Evolutionary conservation across 2,113 vertebrate species (phyloP).

Genomic region (Jaculus jaculus): DNA sequence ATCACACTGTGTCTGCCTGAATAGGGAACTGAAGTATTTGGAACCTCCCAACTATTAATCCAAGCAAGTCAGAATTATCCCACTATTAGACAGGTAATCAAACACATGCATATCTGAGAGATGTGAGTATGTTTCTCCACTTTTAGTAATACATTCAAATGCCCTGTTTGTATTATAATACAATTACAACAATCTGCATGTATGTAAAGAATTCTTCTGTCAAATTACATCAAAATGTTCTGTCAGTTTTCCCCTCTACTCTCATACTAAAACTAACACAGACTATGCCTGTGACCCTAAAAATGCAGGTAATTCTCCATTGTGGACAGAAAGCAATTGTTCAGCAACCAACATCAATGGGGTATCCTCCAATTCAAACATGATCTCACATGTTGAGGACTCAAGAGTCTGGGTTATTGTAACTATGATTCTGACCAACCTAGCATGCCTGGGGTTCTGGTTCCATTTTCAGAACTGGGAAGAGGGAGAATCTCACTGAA

Average conservation of each 20-base stretch:
- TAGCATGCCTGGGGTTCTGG: background rate
- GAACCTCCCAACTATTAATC: background rate
- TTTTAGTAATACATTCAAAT: background rate
- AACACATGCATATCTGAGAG: background rate
- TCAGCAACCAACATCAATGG: background rate
- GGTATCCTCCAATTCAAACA: background rate
- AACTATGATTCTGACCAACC: background rate
- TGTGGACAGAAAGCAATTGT: background rate
- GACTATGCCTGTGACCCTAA: background rate
- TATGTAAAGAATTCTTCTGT: background rate
- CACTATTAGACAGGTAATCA: background rate
- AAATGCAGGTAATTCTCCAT: background rate
- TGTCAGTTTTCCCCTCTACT: background rate
- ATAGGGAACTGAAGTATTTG: background rate
- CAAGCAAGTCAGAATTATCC: constrained; percentile 12
- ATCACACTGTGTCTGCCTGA: background rate
- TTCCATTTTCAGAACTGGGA: background rate
- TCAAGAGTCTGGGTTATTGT: background rate
- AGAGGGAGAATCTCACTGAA: background rate
- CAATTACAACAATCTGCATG: background rate
- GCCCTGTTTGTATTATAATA: background rate
- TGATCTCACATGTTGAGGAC: background rate
- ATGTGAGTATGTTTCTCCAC: background rate
- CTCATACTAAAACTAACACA: background rate
- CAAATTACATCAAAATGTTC: background rate